Evolutionary conservation across 2,888 invertebrate species (phyloP).

Genomic region (Eudasyphora cyanicolor): DNA sequence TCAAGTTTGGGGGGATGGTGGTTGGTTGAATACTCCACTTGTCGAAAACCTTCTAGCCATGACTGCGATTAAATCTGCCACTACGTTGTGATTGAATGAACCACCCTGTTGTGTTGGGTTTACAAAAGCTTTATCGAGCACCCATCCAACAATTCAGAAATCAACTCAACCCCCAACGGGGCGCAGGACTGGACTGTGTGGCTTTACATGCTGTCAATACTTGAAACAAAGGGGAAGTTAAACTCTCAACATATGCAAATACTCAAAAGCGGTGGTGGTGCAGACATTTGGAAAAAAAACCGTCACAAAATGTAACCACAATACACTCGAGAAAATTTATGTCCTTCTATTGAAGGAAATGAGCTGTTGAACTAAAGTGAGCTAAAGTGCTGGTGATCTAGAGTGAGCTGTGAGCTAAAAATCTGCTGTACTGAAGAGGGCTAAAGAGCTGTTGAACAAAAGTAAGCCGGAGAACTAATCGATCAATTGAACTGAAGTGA

Average conservation of each 20-base stretch:
- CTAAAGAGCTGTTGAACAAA: no score
- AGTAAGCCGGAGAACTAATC: no score
- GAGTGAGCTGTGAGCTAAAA: no score
- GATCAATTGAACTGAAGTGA: no score
- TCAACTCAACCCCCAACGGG: conserved; percentile 46
- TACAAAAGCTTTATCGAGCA: conserved; percentile 6
- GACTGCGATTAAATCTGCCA: conserved; percentile 20
- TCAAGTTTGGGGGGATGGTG: background rate
- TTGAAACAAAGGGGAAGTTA: conserved; percentile 22
- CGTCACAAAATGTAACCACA: background rate
- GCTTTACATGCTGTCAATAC: conserved; percentile 4
- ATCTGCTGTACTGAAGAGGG: no score
- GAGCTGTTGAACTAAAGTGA: no score
- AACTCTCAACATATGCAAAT: conserved; percentile 54
- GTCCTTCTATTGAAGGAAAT: no score
- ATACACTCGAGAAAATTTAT: background rate
- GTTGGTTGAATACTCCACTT: background rate
- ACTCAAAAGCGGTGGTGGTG: background rate
- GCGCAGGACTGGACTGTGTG: no score
- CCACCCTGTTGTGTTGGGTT: background rate
- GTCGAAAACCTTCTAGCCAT: conserved; percentile 41
- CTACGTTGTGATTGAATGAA: background rate
- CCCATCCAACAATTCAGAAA: no score
- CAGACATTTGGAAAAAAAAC: conserved; percentile 8
- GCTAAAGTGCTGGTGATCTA: no score